phyloP scores from a whole-genome alignment of 2,888 invertebrate species.

The Odontocolon sp. region DNA sequence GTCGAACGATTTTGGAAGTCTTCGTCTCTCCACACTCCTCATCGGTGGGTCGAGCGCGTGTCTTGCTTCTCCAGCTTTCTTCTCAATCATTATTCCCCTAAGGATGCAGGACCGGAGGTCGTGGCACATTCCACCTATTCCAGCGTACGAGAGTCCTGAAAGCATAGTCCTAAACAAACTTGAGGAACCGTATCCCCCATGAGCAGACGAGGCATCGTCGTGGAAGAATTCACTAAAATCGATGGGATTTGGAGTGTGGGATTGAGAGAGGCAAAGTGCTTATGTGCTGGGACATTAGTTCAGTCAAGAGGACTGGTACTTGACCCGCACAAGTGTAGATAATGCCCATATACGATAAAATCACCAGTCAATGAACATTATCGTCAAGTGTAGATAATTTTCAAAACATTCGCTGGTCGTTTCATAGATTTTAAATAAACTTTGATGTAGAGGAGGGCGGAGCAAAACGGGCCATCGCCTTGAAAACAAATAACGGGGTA shows the following conservation, averaged over 20 bases:
- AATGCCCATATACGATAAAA: no score
- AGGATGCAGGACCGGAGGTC: constrained; percentile 1
- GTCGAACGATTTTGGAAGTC: constrained; percentile 17
- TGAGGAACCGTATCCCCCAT: neutral
- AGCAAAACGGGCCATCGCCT: no score
- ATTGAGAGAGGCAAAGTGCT: no score
- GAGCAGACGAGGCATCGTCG: neutral
- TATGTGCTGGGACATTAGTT: no score
- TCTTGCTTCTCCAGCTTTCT: constrained; percentile 26
- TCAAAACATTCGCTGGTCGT: no score
- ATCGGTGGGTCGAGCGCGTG: constrained; percentile 25
- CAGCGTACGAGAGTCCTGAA: neutral
- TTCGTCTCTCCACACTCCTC: constrained; percentile 23
- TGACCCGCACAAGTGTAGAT: no score
- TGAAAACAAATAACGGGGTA: no score
- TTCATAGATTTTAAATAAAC: no score
- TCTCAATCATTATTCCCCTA: neutral
- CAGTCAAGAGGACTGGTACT: no score
- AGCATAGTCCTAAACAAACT: constrained; percentile 3
- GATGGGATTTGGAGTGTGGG: neutral
- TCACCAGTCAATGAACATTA: no score
- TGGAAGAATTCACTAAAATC: neutral
- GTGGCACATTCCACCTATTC: neutral
- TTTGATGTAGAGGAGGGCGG: no score
- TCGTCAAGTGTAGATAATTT: no score